A percentile compares a stretch with the other conserved stretches of the same genome.
These are phyloP conservation scores for Hesperia comma DNA, from an alignment of 2,888 invertebrate genomes.

Conservation along the genomic window DNA sequence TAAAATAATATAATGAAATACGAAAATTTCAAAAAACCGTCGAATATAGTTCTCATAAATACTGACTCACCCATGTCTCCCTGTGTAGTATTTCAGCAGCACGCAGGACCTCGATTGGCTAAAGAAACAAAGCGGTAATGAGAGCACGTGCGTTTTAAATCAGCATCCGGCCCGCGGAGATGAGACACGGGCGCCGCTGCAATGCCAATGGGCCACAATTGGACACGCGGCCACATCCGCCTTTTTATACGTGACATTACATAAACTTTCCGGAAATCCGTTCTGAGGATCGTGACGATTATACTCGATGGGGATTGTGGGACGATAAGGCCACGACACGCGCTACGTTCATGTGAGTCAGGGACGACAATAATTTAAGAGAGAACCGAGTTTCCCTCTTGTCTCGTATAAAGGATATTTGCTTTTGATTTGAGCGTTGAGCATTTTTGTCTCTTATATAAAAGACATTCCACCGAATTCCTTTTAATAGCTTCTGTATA, in stretches of 20 bases:
- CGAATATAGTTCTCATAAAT: neutral
- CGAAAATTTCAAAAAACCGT: too few relatives aligned
- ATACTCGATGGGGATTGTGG: neutral
- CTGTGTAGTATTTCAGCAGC: neutral
- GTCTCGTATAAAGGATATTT: too few relatives aligned
- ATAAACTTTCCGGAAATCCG: constrained; percentile 4
- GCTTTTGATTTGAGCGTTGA: too few relatives aligned
- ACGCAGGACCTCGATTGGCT: neutral
- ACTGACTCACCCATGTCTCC: neutral
- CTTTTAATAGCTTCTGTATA: too few relatives aligned
- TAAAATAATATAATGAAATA: too few relatives aligned
- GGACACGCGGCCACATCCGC: constrained; percentile 15
- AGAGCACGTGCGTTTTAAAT: constrained; percentile 30
- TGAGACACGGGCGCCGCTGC: constrained; percentile 23
- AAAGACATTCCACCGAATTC: too few relatives aligned
- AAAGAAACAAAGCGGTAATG: constrained; percentile 28
- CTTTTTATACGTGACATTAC: constrained; percentile 13
- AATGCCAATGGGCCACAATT: constrained; percentile 26
- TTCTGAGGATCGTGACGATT: constrained; percentile 2
- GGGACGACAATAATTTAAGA: too few relatives aligned
- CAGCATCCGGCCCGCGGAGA: constrained; percentile 31
- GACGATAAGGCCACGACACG: neutral
- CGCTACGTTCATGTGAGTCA: neutral
- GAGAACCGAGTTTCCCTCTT: too few relatives aligned
- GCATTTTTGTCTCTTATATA: too few relatives aligned